Conservation (phyloP, 2,797 vertebrate species). For the Antennarius maculatus region DNA sequence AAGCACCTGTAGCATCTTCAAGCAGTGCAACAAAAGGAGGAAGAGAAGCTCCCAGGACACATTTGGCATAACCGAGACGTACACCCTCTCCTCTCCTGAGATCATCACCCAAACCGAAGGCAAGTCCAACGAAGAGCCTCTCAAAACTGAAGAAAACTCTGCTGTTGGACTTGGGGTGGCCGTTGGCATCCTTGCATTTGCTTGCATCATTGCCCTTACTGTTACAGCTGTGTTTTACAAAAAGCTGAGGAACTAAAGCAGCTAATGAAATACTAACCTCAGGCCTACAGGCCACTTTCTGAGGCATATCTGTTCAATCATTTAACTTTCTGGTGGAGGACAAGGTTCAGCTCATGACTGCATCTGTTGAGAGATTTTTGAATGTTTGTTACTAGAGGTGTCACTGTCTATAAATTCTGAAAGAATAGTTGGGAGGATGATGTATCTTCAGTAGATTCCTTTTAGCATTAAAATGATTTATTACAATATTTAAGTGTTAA, state of each 20-base stretch:
- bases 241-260: slow-evolving; percentile 63
- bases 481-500: slow-evolving; percentile 41
- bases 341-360: slow-evolving; percentile 34
- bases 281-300: slow-evolving; percentile 1
- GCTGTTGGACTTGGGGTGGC: slow-evolving; percentile 70
- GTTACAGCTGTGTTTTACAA: slow-evolving; percentile 75
- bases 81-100: slow-evolving; percentile 73
- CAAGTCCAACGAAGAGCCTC: slow-evolving; percentile 58
- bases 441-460: slow-evolving; percentile 20
- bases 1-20: slow-evolving; percentile 73
- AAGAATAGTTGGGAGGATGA: slow-evolving; percentile 25
- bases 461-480: slow-evolving; percentile 14
- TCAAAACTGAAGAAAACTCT: slow-evolving; percentile 17
- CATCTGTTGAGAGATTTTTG: slow-evolving; percentile 21
- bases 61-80: slow-evolving; percentile 25
- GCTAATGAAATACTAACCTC: slow-evolving; percentile 11
- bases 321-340: slow-evolving; percentile 51
- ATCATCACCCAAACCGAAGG: slow-evolving; percentile 72
- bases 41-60: slow-evolving; percentile 51
- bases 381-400: slow-evolving; percentile 29
- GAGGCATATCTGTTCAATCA: slow-evolving; percentile 14
- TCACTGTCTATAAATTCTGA: slow-evolving; percentile 18
- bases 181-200: slow-evolving; percentile 76
- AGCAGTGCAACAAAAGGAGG: slow-evolving; percentile 57
- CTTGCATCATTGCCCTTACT: slow-evolving; percentile 59